These are phyloP conservation scores for Pelmatolapia mariae DNA, from an alignment of 2,113 vertebrate species.

Conservation along the genomic window DNA sequence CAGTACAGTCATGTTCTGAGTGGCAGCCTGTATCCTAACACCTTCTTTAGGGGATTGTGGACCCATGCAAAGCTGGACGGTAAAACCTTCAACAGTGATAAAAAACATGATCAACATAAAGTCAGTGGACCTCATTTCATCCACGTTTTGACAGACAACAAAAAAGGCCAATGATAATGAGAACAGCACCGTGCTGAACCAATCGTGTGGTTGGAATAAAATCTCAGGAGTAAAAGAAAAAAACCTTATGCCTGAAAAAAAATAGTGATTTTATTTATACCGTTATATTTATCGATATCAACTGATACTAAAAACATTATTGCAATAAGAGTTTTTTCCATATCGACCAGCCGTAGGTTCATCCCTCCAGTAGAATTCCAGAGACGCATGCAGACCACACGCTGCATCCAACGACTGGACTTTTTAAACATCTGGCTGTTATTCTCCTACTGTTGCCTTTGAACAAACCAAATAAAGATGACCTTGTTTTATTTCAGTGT, in stretches of 20 bases:
- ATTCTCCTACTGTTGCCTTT: fast-evolving
- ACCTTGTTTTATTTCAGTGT: background rate
- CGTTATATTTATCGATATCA: background rate
- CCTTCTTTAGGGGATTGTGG: background rate
- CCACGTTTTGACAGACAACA: background rate
- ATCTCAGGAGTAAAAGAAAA: background rate
- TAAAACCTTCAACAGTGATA: background rate
- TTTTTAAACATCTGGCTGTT: background rate
- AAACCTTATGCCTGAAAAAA: background rate
- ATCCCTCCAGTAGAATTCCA: background rate
- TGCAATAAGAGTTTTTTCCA: background rate
- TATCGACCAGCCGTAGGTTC: fast-evolving
- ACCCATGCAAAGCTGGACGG: background rate
- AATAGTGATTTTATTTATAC: background rate
- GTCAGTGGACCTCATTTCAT: background rate
- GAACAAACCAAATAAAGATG: background rate
- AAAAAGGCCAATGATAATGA: background rate
- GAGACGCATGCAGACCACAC: background rate
- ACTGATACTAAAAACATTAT: background rate
- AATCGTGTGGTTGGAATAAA: background rate
- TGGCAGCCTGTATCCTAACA: background rate
- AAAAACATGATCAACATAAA: background rate
- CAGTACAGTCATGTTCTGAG: background rate
- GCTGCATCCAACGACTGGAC: background rate
- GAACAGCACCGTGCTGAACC: background rate